Conservation (phyloP, 2,113 vertebrate genomes). For the Syngnathus floridae region DNA sequence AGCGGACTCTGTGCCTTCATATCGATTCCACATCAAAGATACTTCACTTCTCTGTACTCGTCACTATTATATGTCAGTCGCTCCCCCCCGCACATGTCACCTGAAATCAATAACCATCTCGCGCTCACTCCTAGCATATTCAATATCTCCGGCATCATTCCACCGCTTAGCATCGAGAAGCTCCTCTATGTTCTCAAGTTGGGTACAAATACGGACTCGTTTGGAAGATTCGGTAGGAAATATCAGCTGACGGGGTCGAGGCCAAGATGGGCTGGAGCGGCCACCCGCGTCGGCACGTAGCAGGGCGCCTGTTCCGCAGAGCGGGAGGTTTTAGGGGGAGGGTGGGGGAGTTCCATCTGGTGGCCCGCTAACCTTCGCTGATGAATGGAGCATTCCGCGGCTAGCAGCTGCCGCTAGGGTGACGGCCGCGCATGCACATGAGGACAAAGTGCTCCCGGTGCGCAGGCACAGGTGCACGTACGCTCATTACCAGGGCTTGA, state of each 20-base stretch:
- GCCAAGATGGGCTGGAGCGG: conserved; percentile 22
- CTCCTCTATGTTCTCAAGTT: background rate
- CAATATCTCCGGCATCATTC: background rate
- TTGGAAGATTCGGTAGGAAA: background rate
- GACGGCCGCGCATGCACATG: conserved; percentile 39
- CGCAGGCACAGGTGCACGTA: conserved; percentile 48
- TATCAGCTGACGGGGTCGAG: conserved; percentile 31
- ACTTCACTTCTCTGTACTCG: conserved; percentile 9
- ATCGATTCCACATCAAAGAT: conserved; percentile 37
- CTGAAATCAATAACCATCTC: conserved; percentile 51
- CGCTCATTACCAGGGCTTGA: conserved; percentile 46
- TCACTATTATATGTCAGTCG: conserved; percentile 37
- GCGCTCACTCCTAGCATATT: conserved; percentile 2
- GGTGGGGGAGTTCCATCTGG: conserved; percentile 43
- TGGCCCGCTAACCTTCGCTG: conserved; percentile 30
- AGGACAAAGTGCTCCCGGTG: conserved; percentile 19
- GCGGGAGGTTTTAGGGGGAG: background rate
- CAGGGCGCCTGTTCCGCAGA: conserved; percentile 8
- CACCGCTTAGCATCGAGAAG: conserved; percentile 13
- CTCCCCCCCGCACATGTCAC: conserved; percentile 20
- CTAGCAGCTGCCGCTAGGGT: conserved; percentile 63
- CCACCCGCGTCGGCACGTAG: conserved; percentile 36
- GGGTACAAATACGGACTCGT: background rate
- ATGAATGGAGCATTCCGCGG: conserved; percentile 45
- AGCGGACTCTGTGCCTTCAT: conserved; percentile 11